These are phyloP conservation scores for Tetrao urogallus DNA, from an alignment of 2,113 vertebrate species.

Conservation along the genomic window DNA sequence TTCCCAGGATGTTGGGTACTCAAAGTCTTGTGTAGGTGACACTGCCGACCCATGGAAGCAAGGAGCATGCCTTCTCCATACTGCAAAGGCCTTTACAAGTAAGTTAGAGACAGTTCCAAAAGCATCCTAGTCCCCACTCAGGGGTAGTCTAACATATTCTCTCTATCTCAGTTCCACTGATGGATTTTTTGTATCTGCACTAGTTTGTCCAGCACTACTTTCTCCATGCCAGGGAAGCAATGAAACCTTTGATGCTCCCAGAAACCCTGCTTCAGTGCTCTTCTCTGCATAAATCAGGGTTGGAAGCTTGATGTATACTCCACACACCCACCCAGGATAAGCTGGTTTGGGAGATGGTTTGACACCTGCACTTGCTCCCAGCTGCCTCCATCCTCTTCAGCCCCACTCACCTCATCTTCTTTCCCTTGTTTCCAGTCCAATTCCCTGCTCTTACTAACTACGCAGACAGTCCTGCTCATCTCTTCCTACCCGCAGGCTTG, in stretches of 20 bases:
- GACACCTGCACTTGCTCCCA: background rate
- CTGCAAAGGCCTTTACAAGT: background rate
- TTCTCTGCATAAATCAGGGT: background rate
- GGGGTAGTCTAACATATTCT: background rate
- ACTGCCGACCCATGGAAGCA: background rate
- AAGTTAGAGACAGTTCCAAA: background rate
- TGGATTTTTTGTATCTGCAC: background rate
- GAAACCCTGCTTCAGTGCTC: background rate
- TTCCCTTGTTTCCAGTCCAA: background rate
- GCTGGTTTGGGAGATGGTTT: background rate
- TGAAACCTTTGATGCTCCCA: background rate
- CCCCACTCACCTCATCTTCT: background rate
- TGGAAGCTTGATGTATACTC: background rate
- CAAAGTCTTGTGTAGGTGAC: background rate
- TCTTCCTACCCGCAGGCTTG: slow-evolving; percentile 69
- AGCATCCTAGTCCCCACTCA: accelerated
- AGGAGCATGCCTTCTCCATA: background rate
- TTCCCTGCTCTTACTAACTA: background rate
- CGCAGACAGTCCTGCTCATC: slow-evolving; percentile 21
- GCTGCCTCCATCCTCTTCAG: background rate
- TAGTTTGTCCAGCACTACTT: background rate
- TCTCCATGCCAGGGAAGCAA: background rate
- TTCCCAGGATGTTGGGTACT: background rate
- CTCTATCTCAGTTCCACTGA: accelerated
- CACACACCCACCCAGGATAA: background rate